Base-by-base conservation (phyloP, 1,140 invertebrate species). In the Sweltsa coloradensis region DNA sequence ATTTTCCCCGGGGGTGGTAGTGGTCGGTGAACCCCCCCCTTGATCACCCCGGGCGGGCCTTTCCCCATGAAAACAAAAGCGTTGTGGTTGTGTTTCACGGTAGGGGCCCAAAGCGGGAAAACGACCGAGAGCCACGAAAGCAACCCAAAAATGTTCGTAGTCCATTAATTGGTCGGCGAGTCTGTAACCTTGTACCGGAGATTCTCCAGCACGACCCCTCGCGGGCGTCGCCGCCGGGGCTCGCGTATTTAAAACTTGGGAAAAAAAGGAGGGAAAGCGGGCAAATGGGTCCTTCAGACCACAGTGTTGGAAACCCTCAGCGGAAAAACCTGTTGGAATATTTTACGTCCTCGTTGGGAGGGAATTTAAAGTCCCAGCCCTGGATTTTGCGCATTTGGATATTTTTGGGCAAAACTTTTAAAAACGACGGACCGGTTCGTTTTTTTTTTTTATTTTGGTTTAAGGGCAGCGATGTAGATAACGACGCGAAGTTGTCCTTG, bases 31-130 rank as follows among this genome's bases (percentile, higher is more conserved):
- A n/a, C n/a, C 3, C 9, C 3, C 2, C 34, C 18, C 3, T n/a
- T 5, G 9, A 29, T 25, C 7, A 44, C 3, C 1, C 25, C 42
- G 9, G 24, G n/a, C n/a, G n/a, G n/a, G n/a, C n/a, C 22, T 1
- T 18, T 26, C 2, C 22, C 26, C 6, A 14, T 6, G 29, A 18
- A 5, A 5, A 26, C 5, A 2, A 44, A 3, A 3, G 3, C 14
- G 4, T 29, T 23, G 11, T 56, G 36, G 3, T 45, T 50, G 6
- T 57, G 40, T 37, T 68, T 70, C 48, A 62, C 53, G 0, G 42
- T 43, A 24, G 62, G 67, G 3, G 60, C n/a, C 62, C 4, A 54
- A 51, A 0, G 59, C 64, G 36, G 71, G 69, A 44, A 68, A 65
- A 29, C 49, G 48, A 2, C 53, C 69, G 4, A 71, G 51, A 14